Evolutionary conservation across 2,797 vertebrate genomes (phyloP).

Genomic region (Lacerta viridis): DNA sequence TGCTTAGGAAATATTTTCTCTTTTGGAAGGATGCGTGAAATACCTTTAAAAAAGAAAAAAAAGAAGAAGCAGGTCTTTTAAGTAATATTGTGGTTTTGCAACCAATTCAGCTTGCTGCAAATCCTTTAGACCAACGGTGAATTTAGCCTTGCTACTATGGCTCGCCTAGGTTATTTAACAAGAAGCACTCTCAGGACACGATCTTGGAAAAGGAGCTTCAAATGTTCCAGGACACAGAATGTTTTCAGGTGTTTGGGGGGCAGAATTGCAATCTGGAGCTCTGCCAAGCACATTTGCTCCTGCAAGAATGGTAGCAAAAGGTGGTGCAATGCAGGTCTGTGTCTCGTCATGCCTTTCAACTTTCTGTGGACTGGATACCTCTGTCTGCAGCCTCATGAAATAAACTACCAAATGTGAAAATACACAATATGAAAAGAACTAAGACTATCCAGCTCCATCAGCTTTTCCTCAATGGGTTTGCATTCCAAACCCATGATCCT

Average conservation of each 20-base stretch:
- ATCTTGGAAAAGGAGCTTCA: background rate
- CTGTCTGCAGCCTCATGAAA: background rate
- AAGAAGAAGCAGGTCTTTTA: background rate
- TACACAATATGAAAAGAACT: background rate
- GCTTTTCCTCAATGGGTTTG: background rate
- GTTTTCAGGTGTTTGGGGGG: background rate
- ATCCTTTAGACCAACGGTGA: background rate
- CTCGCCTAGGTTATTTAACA: background rate
- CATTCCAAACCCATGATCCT: constrained; percentile 21
- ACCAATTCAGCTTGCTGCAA: background rate
- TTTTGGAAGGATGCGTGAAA: background rate
- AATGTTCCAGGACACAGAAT: background rate
- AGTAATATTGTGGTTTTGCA: background rate
- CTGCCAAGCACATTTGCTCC: background rate
- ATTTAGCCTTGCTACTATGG: background rate
- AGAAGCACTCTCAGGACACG: background rate
- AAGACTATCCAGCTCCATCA: background rate
- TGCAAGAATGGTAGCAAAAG: background rate
- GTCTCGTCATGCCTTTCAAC: background rate
- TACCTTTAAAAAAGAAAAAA: background rate
- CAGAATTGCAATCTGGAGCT: background rate
- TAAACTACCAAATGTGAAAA: background rate
- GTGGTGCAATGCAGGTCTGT: background rate
- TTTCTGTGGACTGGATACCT: background rate
- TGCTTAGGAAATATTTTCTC: background rate